Percentiles rank a stretch among this genome's conserved stretches.
Evolutionary conservation across 2,797 vertebrate species (phyloP).

Genomic region (Heterohyrax brucei): DNA sequence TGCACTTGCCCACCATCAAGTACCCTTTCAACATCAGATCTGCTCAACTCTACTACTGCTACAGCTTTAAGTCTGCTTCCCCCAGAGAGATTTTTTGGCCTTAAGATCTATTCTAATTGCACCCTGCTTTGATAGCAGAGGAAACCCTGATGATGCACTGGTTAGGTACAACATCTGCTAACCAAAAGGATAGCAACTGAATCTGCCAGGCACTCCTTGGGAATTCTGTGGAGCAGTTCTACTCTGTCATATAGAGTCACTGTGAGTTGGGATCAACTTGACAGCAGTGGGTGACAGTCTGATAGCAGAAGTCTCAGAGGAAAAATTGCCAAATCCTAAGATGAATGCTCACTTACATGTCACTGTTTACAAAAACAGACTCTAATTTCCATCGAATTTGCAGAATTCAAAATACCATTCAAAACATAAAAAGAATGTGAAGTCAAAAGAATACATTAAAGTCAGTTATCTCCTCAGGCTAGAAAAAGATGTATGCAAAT

Average conservation of each 20-base stretch:
- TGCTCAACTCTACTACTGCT: background rate
- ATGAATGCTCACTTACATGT: background rate
- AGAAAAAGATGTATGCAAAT: background rate
- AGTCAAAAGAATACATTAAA: conserved; percentile 31
- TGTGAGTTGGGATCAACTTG: no score
- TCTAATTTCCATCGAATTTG: background rate
- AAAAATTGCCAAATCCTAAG: background rate
- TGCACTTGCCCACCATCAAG: background rate
- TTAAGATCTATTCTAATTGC: background rate
- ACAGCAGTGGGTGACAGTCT: background rate
- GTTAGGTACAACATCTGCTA: no score
- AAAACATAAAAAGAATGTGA: conserved; percentile 9
- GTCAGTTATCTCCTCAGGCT: background rate
- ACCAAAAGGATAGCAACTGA: no score
- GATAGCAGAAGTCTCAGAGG: background rate
- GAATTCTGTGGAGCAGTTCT: no score
- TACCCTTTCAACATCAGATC: background rate
- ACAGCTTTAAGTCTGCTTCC: background rate
- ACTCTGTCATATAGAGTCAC: no score
- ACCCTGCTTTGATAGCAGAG: no score
- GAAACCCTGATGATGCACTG: no score
- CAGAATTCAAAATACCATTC: background rate
- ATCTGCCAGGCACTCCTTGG: no score
- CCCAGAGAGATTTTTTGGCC: background rate
- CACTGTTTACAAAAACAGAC: background rate